phyloP scores from a whole-genome alignment of 2,113 vertebrate species.

The Odobenus rosmarus region DNA sequence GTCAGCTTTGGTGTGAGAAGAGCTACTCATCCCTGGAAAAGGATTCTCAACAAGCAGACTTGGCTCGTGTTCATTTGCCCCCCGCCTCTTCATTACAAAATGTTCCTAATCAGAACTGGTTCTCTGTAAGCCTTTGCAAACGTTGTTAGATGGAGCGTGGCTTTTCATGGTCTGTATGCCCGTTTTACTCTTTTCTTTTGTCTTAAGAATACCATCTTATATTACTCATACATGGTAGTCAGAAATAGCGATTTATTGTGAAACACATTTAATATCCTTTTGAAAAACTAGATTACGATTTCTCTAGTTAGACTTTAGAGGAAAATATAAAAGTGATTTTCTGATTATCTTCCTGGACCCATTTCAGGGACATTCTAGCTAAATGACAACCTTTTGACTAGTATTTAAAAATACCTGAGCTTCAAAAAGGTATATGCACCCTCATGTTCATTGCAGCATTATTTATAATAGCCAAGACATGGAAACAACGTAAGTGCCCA shows the following conservation, averaged over 20 bases:
- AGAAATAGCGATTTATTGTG: background rate
- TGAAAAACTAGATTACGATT: background rate
- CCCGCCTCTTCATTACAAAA: background rate
- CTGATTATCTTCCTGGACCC: background rate
- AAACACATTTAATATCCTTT: background rate
- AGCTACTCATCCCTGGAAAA: too few species aligned
- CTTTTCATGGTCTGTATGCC: background rate
- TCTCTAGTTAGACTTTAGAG: background rate
- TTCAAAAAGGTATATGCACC: background rate
- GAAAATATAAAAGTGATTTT: slow-evolving; percentile 14
- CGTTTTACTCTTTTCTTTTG: background rate
- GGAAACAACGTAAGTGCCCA: background rate
- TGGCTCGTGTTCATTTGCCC: background rate
- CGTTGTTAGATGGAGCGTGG: background rate
- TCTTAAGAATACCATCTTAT: background rate
- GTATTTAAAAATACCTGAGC: background rate
- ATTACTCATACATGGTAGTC: background rate
- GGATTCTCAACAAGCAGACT: background rate
- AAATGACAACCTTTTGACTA: background rate
- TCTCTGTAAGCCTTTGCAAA: background rate
- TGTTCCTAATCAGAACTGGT: background rate
- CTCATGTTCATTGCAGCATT: background rate
- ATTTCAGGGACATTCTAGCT: background rate
- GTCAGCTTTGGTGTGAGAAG: background rate
- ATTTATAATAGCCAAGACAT: background rate